Conservation (phyloP, 2,113 vertebrate genomes). For the Rhinoptilus africanus region DNA sequence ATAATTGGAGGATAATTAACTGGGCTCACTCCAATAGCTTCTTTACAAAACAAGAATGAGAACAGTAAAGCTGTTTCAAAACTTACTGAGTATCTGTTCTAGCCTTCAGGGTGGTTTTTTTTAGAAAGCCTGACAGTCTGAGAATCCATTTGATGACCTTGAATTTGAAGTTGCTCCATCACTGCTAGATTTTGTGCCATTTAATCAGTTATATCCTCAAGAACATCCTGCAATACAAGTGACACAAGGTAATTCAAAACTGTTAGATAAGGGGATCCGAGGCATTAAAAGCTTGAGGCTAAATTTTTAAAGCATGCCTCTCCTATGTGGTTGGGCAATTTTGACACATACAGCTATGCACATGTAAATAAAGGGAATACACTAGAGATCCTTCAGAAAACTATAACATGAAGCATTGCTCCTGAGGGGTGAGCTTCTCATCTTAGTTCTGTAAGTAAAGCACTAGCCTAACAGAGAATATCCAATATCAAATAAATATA, state of each 20-base stretch:
- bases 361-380: not conserved
- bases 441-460: not conserved
- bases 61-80: not conserved
- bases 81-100: not conserved
- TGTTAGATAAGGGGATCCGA: not conserved
- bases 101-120: not conserved
- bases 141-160: constrained; percentile 4
- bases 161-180: not conserved
- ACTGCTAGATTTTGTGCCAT: not conserved
- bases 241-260: constrained; percentile 16
- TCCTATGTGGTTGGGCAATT: not conserved
- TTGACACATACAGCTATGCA: not conserved
- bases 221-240: not conserved
- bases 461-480: not conserved
- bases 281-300: not conserved
- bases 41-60: not conserved
- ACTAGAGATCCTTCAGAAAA: not conserved
- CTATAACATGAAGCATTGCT: not conserved
- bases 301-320: not conserved
- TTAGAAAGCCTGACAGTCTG: not conserved
- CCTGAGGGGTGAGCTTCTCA: not conserved
- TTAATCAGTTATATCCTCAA: constrained; percentile 12
- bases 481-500: not conserved
- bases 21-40: not conserved
- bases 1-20: not conserved